Percentiles rank a stretch among this genome's conserved stretches.
Evolutionary conservation across 2,113 vertebrate species (phyloP).

Genomic region (Rhadina sibilatrix): DNA sequence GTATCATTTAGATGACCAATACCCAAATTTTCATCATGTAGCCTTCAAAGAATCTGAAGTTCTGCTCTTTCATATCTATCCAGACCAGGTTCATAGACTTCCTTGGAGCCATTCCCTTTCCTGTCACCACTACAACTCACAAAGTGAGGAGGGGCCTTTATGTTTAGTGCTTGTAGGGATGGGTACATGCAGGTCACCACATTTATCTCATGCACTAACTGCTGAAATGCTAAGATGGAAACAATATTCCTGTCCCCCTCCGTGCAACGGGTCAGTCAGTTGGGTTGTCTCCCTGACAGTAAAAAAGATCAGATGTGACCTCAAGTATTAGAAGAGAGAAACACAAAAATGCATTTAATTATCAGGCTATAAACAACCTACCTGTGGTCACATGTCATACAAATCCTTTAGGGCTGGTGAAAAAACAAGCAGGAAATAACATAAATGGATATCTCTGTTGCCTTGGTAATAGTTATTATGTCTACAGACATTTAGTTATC

Average conservation of each 20-base stretch:
- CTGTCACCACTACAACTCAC: rapidly evolving
- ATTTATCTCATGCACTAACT: rapidly evolving
- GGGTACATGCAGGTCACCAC: rapidly evolving
- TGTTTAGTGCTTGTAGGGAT: rapidly evolving
- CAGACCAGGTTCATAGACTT: neutral
- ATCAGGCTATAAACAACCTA: neutral
- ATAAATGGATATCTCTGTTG: neutral
- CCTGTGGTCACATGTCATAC: neutral
- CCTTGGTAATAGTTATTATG: neutral
- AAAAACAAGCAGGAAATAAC: neutral
- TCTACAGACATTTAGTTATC: neutral
- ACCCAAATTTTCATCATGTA: neutral
- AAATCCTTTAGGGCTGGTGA: neutral
- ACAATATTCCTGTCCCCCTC: neutral
- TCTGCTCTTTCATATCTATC: neutral
- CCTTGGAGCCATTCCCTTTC: neutral
- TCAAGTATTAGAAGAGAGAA: neutral
- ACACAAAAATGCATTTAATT: neutral
- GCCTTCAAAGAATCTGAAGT: neutral
- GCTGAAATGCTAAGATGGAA: neutral
- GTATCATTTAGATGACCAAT: rapidly evolving
- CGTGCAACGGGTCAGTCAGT: rapidly evolving
- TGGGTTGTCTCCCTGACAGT: neutral
- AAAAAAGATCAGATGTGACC: neutral
- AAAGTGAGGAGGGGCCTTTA: neutral